Evolutionary conservation across 1,140 invertebrate genomes (phyloP).

Genomic region (Drosophila mojavensis): DNA sequence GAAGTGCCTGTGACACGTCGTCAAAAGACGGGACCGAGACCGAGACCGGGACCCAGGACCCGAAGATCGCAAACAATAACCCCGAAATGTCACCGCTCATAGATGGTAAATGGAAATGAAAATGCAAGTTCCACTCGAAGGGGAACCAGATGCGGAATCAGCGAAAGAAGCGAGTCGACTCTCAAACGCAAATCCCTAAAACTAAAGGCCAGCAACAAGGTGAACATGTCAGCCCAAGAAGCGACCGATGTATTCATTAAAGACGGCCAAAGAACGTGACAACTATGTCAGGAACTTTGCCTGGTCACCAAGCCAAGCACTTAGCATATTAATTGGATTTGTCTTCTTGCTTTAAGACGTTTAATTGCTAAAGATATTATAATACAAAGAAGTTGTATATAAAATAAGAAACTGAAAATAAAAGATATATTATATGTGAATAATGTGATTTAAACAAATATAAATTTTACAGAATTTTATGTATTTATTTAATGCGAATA

Average conservation of each 20-base stretch:
- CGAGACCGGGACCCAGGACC: slow-evolving; percentile 20
- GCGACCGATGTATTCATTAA: slow-evolving; percentile 47
- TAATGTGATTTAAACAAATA: too few species aligned
- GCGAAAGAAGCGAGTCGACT: background rate
- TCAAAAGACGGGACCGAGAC: slow-evolving; percentile 42
- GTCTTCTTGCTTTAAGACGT: too few species aligned
- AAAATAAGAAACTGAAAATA: too few species aligned
- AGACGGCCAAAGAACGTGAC: slow-evolving; percentile 1
- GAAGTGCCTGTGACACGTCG: slow-evolving; percentile 67
- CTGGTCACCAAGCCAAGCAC: background rate
- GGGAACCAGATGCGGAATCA: slow-evolving; percentile 6
- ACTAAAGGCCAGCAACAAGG: slow-evolving; percentile 34
- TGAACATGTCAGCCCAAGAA: slow-evolving; percentile 56
- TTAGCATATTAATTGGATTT: slow-evolving; percentile 1
- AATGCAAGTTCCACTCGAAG: slow-evolving; percentile 27
- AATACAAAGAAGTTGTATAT: too few species aligned
- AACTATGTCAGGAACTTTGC: slow-evolving; percentile 18
- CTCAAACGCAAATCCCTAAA: background rate
- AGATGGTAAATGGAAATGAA: slow-evolving; percentile 18
- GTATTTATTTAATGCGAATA: too few species aligned
- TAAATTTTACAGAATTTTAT: too few species aligned
- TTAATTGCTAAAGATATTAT: background rate
- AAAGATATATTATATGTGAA: too few species aligned
- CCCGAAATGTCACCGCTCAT: slow-evolving; percentile 64
- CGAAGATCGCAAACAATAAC: slow-evolving; percentile 50